Percentiles rank a stretch among this genome's conserved stretches.
phyloP scores from a whole-genome alignment of 1,140 invertebrate genomes.

The Solenopsis invicta region DNA sequence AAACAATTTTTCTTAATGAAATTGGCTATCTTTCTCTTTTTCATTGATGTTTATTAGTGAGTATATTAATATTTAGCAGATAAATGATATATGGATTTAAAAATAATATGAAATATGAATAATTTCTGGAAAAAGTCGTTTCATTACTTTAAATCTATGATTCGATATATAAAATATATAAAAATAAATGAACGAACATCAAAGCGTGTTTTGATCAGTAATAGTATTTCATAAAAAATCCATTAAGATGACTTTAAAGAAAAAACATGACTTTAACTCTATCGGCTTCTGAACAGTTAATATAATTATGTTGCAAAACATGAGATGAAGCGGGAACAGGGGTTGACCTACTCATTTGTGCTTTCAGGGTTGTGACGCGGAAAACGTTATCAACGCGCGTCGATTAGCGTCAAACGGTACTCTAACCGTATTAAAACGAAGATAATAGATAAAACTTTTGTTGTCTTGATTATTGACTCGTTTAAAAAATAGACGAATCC shows the following conservation, averaged over 20 bases:
- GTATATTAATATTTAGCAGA: neutral
- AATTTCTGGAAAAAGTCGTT: neutral
- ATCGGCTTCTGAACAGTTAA: conserved; percentile 53
- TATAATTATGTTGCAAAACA: conserved; percentile 61
- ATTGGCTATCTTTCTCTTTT: neutral
- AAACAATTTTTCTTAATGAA: neutral
- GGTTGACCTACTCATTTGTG: conserved; percentile 42
- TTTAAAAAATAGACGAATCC: neutral
- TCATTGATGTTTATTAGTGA: neutral
- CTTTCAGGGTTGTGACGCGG: conserved; percentile 62
- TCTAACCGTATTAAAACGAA: conserved; percentile 47
- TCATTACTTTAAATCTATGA: neutral
- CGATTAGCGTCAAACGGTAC: conserved; percentile 66
- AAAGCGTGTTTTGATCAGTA: neutral
- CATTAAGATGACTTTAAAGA: neutral
- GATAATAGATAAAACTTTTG: conserved; percentile 63
- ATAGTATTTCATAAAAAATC: neutral
- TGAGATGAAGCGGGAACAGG: conserved; percentile 22
- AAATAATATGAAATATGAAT: neutral
- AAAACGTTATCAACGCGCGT: conserved; percentile 64
- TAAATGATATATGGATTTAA: neutral
- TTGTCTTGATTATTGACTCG: conserved; percentile 38
- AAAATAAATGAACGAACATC: neutral
- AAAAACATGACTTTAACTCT: conserved; percentile 56
- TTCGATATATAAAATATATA: neutral